phyloP scores from a whole-genome alignment of 2,797 vertebrate genomes.

The Pipistrellus nathusii region DNA sequence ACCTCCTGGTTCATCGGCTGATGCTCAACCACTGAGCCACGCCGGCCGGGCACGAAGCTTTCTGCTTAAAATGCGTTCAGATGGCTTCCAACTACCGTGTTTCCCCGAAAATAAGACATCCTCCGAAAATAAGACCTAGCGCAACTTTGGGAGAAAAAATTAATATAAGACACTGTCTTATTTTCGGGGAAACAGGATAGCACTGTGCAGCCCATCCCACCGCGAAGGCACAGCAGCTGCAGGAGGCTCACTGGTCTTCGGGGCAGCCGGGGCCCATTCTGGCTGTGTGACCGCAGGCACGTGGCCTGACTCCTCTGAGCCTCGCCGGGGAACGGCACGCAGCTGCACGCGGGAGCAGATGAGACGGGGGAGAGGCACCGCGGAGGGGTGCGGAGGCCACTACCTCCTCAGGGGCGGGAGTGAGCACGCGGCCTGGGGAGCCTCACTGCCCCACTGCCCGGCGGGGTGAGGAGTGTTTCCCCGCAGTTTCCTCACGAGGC shows the following conservation, averaged over 20 bases:
- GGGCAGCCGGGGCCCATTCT: neutral
- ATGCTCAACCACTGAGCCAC: too few species aligned
- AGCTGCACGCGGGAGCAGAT: too few species aligned
- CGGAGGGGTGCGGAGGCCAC: neutral
- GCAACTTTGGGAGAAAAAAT: too few species aligned
- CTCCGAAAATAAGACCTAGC: too few species aligned
- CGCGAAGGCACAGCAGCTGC: fast-evolving
- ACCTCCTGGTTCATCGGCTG: too few species aligned
- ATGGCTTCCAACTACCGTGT: neutral
- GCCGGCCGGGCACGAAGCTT: neutral
- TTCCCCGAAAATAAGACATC: too few species aligned
- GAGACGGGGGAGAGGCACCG: neutral
- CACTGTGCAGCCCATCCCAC: too few species aligned
- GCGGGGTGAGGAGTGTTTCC: neutral
- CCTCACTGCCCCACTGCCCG: neutral
- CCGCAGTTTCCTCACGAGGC: neutral
- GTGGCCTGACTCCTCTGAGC: neutral
- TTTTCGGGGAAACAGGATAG: too few species aligned
- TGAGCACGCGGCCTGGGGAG: neutral
- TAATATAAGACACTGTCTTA: too few species aligned
- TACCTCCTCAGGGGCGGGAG: neutral
- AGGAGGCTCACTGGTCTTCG: neutral
- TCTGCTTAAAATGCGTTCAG: neutral
- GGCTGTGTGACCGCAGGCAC: neutral
- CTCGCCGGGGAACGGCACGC: neutral